Percentiles rank a stretch among this genome's conserved stretches.
Conservation (phyloP, 2,888 invertebrate species). For the Perizoma flavofasciatum region DNA sequence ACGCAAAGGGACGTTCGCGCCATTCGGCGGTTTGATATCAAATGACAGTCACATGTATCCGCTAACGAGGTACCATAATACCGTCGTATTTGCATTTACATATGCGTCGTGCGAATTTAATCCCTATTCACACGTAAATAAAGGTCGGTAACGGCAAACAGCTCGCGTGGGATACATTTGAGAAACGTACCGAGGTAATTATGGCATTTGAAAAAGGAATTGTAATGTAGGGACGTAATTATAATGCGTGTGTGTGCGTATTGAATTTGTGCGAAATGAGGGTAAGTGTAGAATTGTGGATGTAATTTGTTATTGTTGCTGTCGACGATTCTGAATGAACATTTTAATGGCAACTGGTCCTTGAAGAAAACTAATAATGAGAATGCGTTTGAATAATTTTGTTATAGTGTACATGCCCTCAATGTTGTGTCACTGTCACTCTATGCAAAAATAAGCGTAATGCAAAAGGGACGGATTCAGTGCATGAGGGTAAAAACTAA, state of each 20-base stretch:
- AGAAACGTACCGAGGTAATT: conserved; percentile 59
- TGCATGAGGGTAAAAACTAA: too few species aligned
- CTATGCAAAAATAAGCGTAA: too few species aligned
- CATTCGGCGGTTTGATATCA: conserved; percentile 62
- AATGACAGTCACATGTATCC: conserved; percentile 74
- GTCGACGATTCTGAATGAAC: conserved; percentile 33
- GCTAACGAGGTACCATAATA: conserved; percentile 71
- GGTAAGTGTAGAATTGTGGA: conserved; percentile 46
- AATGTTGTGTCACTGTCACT: too few species aligned
- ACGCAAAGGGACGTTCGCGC: conserved; percentile 45
- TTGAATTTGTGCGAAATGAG: conserved; percentile 46
- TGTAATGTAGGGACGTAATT: conserved; percentile 65
- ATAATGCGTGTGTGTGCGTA: conserved; percentile 47
- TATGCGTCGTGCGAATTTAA: conserved; percentile 48
- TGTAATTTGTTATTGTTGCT: conserved; percentile 38
- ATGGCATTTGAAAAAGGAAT: conserved; percentile 69
- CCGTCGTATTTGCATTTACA: conserved; percentile 54
- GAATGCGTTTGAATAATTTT: too few species aligned
- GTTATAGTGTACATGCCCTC: too few species aligned
- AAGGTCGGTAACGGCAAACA: conserved; percentile 33
- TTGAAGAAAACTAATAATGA: background rate
- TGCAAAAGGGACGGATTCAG: too few species aligned
- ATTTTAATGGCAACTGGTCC: conserved; percentile 25
- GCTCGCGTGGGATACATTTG: conserved; percentile 52
- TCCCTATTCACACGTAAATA: conserved; percentile 46